A percentile compares a stretch with the other conserved stretches of the same genome.
phyloP scores from a whole-genome alignment of 2,888 invertebrate genomes.

The Willowsia nigromaculata region DNA sequence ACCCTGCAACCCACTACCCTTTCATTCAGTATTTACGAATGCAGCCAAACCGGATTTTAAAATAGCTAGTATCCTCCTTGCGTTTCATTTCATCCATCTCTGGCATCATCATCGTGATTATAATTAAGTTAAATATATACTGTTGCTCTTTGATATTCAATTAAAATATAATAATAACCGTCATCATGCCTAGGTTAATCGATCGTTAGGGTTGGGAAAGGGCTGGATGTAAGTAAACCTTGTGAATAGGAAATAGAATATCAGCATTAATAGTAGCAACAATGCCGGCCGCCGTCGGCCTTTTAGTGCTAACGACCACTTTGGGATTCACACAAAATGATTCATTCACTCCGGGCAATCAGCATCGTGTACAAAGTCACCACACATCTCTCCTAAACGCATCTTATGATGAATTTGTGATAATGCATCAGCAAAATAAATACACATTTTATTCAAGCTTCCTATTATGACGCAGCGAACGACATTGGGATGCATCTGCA shows the following conservation, averaged over 20 bases:
- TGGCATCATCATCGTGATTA: conserved; percentile 4
- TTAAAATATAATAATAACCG: conserved; percentile 67
- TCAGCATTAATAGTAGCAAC: conserved; percentile 16
- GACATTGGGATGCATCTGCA: too few species aligned
- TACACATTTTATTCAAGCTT: too few species aligned
- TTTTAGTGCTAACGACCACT: conserved; percentile 59
- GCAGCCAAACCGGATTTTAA: conserved; percentile 64
- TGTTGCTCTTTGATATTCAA: conserved; percentile 57
- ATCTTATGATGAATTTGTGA: too few species aligned
- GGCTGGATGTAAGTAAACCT: conserved; percentile 32
- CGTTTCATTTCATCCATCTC: neutral
- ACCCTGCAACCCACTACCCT: neutral
- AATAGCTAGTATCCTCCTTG: neutral
- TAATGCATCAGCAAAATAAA: too few species aligned
- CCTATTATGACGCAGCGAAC: too few species aligned
- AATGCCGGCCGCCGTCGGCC: conserved; percentile 48
- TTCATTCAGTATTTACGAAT: conserved; percentile 15
- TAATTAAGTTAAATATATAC: conserved; percentile 64
- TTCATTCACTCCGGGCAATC: conserved; percentile 36
- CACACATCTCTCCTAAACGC: too few species aligned
- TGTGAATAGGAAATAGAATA: conserved; percentile 3
- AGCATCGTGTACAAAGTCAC: neutral
- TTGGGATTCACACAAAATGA: conserved; percentile 64
- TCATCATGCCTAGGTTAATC: conserved; percentile 62
- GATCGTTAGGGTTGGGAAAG: conserved; percentile 41